These are phyloP conservation scores for Hystrix cristata DNA, from an alignment of 2,113 vertebrate species.

Conservation along the genomic window DNA sequence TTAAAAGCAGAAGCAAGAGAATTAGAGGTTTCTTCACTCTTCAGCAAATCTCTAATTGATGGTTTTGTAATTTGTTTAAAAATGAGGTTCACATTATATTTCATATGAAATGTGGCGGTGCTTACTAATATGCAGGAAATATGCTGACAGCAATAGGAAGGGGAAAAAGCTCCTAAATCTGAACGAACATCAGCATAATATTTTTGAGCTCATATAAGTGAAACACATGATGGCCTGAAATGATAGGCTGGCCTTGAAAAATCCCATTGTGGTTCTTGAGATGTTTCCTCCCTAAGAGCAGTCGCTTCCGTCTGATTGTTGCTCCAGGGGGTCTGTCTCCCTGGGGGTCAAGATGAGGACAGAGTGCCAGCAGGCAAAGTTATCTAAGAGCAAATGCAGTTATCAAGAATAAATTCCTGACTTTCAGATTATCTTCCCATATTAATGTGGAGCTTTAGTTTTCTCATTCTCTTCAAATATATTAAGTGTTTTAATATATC, in stretches of 20 bases:
- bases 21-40: background rate
- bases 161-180: background rate
- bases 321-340: background rate
- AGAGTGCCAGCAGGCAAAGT: background rate
- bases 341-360: background rate
- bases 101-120: background rate
- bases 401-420: background rate
- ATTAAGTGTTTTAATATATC: background rate
- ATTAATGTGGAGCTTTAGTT: background rate
- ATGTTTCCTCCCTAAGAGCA: conserved; percentile 27
- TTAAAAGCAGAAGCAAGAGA: background rate
- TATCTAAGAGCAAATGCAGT: background rate
- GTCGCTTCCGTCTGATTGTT: conserved; percentile 16
- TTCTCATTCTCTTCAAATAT: background rate
- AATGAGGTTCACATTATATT: conserved; percentile 37
- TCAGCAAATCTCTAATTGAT: conserved; percentile 28
- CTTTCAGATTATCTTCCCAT: background rate
- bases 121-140: conserved; percentile 62
- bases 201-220: conserved; percentile 10
- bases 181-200: background rate
- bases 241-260: background rate
- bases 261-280: background rate
- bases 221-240: background rate
- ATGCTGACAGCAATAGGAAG: background rate
- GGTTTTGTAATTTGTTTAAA: conserved; percentile 61